Conservation (phyloP, 2,888 invertebrate genomes). For the Athalia rosae region DNA sequence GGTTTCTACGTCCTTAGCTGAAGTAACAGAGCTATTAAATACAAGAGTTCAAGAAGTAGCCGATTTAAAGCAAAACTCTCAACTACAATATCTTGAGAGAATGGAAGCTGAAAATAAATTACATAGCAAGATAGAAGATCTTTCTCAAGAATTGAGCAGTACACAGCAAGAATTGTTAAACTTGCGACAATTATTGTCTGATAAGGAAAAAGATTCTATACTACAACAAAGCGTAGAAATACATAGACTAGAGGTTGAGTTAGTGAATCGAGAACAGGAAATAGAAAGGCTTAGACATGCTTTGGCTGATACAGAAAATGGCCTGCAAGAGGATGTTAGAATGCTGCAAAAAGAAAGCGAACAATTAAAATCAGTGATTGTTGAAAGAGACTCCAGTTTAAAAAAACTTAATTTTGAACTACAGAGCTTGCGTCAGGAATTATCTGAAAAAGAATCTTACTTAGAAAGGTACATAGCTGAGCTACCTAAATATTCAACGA, state of each 20-base stretch:
- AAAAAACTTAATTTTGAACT: constrained; percentile 46
- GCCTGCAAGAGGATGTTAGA: constrained; percentile 70
- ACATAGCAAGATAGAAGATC: constrained; percentile 64
- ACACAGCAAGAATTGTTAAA: constrained; percentile 58
- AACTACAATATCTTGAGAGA: constrained; percentile 58
- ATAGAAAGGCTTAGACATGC: constrained; percentile 69
- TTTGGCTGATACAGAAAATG: constrained; percentile 49
- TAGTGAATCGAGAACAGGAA: constrained; percentile 63
- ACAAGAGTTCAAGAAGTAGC: constrained; percentile 66
- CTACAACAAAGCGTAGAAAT: constrained; percentile 51
- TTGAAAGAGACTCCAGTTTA: constrained; percentile 45
- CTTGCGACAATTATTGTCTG: constrained; percentile 50
- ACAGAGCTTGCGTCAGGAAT: constrained; percentile 22
- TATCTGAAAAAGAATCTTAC: constrained; percentile 19
- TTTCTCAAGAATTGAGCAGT: constrained; percentile 62
- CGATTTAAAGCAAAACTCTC: constrained; percentile 63
- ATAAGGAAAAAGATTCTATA: constrained; percentile 53
- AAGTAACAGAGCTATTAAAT: constrained; percentile 64
- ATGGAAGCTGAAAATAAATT: constrained; percentile 58
- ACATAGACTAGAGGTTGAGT: constrained; percentile 50
- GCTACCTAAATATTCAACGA: constrained; percentile 46
- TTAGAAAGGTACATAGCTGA: constrained; percentile 22
- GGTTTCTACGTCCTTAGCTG: constrained; percentile 56
- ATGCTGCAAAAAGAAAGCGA: constrained; percentile 71
- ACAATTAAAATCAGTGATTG: constrained; percentile 63